Base-by-base conservation (phyloP, 2,888 invertebrate genomes). In the Coleophora flavipennella region DNA sequence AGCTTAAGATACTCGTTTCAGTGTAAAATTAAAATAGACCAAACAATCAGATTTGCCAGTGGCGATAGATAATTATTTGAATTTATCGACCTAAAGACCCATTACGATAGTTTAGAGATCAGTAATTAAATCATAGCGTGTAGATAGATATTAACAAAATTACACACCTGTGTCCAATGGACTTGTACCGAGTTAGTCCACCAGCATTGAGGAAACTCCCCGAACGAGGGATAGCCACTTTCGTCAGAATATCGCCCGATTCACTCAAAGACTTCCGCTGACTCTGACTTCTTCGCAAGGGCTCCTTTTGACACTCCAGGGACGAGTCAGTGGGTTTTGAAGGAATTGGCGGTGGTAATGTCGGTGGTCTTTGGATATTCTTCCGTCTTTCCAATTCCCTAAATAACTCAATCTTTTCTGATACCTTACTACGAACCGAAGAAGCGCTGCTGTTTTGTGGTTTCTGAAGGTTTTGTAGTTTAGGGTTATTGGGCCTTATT, bases 151-250 rank as follows among this genome's bases (percentile, higher is more conserved):
- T 20, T 6, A 6, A 20, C 20, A 20, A 20, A 20, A 20, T 26
- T 57, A 67, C 78, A 62, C 74, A 89, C 89, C 90, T 89, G 55
- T 88, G 87, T 55, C 87, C 83, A 59, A 88, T 88, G 25, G 92
- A 91, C 75, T 92, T 92, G 67, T 92, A 92, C 56, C 92, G 87
- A 7, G 92, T 90, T 38, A 91, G 79, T 41, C 92, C 93, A 35
- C 92, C 92, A 11, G 93, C 91, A 56, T 93, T 94, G 33, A 95
- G 85, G 64, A 95, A 95, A 67, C 94, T 95, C 35, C 93, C 92
- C 37, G 93, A 92, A 54, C 94, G 87, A 10, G 95, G 95, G 57
- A 95, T 91, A 31, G 94, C 94, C 33, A 95, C 93, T 70, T 93
- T 92, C 0, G 95, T 95, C 55, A 94, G 74, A 54, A 93, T 91